Percentiles rank a stretch among this genome's conserved stretches.
These are phyloP conservation scores for Pipistrellus pygmaeus DNA, from an alignment of 2,797 vertebrate species.

Conservation along the genomic window DNA sequence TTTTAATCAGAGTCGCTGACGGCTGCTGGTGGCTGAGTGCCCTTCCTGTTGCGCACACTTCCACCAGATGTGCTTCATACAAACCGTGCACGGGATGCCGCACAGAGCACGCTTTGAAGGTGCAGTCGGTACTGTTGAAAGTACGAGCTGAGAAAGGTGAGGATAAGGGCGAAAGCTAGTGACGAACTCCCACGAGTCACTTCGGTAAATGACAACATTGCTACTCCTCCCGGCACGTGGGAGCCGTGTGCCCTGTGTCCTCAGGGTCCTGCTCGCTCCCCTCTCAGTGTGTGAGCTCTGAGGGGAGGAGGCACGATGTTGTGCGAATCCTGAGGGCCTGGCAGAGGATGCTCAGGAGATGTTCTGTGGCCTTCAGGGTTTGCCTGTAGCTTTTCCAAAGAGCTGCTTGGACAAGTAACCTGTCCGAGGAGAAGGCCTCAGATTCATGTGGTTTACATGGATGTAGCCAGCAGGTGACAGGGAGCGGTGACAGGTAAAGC, in stretches of 20 bases:
- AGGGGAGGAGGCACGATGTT: background rate
- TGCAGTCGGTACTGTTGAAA: background rate
- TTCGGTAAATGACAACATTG: background rate
- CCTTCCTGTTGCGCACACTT: background rate
- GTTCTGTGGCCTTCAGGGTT: background rate
- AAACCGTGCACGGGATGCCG: background rate
- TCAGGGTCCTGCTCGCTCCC: accelerated
- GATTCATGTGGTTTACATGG: background rate
- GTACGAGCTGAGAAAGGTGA: background rate
- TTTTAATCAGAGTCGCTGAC: background rate
- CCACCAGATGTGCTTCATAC: background rate
- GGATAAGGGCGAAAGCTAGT: background rate
- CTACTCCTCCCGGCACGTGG: background rate
- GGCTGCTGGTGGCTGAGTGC: background rate
- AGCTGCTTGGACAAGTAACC: background rate
- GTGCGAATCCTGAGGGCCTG: background rate
- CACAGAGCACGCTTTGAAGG: background rate
- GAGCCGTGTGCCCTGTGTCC: background rate
- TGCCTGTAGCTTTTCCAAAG: background rate
- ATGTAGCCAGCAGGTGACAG: background rate
- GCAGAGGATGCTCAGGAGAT: background rate
- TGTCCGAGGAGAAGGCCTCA: background rate
- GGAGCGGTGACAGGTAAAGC: background rate
- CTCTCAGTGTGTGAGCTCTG: background rate
- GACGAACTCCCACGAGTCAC: too few species aligned